Evolutionary conservation across 2,888 invertebrate genomes (phyloP).

Genomic region (Caradrina kadenii): DNA sequence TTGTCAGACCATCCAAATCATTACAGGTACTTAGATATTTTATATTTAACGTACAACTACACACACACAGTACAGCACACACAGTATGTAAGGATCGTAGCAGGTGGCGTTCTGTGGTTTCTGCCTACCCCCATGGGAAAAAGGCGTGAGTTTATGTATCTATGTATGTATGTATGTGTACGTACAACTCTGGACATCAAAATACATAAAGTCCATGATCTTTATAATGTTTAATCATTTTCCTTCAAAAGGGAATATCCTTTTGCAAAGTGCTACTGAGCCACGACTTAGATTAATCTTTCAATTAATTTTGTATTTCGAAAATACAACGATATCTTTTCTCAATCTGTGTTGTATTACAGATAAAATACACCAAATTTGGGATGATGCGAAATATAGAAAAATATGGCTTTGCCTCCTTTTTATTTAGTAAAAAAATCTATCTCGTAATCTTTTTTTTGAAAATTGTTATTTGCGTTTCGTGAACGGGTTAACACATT

Average conservation of each 20-base stretch:
- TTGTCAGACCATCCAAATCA: slow-evolving; percentile 14
- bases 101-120: too few relatives aligned
- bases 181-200: neutral
- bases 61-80: too few relatives aligned
- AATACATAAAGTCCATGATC: slow-evolving; percentile 19
- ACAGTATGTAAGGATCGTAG: too few relatives aligned
- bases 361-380: slow-evolving; percentile 18
- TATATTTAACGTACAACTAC: too few relatives aligned
- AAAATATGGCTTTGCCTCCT: neutral
- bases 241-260: slow-evolving; percentile 43
- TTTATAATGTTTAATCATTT: slow-evolving; percentile 48
- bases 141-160: too few relatives aligned
- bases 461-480: slow-evolving; percentile 7
- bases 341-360: slow-evolving; percentile 32
- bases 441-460: neutral
- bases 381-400: neutral
- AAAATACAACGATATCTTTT: slow-evolving; percentile 51
- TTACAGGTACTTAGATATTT: neutral
- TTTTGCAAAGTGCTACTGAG: slow-evolving; percentile 28
- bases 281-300: slow-evolving; percentile 56
- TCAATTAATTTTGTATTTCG: slow-evolving; percentile 65
- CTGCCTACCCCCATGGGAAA: too few relatives aligned
- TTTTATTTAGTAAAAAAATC: neutral
- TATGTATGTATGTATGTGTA: neutral
- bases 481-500: too few relatives aligned